Evolutionary conservation across 2,797 vertebrate species (phyloP).

Genomic region (Dendrocincla tyrannina): DNA sequence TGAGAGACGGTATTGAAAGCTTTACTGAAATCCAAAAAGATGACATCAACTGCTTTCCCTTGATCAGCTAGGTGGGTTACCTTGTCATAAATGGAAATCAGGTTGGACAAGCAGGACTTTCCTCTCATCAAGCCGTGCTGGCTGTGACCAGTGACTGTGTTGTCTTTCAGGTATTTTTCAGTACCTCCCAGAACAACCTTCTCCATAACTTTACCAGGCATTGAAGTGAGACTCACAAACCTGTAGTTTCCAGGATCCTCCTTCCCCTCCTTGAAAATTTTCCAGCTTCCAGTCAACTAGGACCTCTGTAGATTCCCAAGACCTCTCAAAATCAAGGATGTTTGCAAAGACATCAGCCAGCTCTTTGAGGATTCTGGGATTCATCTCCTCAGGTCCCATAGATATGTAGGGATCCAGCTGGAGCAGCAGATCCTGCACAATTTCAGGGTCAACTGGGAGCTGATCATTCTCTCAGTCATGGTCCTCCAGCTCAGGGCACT

Average conservation of each 20-base stretch:
- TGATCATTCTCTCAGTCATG: background rate
- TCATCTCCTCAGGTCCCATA: background rate
- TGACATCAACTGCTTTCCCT: background rate
- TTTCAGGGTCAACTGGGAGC: background rate
- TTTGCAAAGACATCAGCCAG: background rate
- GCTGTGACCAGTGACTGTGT: background rate
- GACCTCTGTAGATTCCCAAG: background rate
- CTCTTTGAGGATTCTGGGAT: no score
- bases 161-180: background rate
- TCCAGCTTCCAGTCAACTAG: background rate
- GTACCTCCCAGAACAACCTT: background rate
- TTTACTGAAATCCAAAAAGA: background rate
- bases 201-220: background rate
- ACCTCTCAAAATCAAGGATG: background rate
- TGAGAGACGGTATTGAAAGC: background rate
- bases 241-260: background rate
- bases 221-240: background rate
- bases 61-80: background rate
- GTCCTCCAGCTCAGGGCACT: background rate
- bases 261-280: background rate
- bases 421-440: background rate
- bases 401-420: background rate
- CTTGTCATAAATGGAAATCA: background rate
- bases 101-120: background rate
- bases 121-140: background rate